Base-by-base conservation (phyloP, 30 jellyfish, hydroid and myxozoan genomes). In the Aurelia coerulea region DNA sequence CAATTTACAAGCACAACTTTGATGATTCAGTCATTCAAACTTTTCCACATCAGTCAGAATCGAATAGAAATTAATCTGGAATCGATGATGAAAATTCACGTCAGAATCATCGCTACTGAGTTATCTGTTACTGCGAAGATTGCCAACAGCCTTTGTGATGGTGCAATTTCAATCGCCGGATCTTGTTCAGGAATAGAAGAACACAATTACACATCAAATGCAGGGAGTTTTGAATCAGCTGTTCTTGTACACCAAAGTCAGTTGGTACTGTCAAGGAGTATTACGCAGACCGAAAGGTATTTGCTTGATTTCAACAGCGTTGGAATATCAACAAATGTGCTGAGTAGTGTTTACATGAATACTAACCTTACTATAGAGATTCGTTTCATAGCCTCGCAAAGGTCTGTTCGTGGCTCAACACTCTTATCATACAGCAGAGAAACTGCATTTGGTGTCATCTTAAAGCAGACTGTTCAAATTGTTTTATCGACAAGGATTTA, bases 241-340 rank as follows among this genome's bases (percentile, higher is more conserved):
- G 87, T 85, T 56, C 49, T 50, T 37, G 94, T 74, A 10, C 63
- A 19, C 42, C 63, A 13, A 18, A 65, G 58, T 17, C 29, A 74
- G 5, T 85, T 85, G 2, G 8, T 65, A 16, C 46, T 85, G 29
- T 41, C 78, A 33, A 63, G 62, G 19, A 42, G 56, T 46, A 41
- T 49, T 16, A 32, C 67, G 10, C 37, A 51, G n/a, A 63, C 75
- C 52, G 33, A 42, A 3, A 23, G 68, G 19, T 64, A 19, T 53
- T 2, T 13, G 14, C 76, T 85, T 15, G 83, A 50, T 15, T 85
- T 85, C 76, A 18, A 75, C 33, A 74, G 84, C 9, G 84, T 85
- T 10, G 94, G 94, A 23, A 34, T 85, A 42, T 85, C 94, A 65
- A 85, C 88, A 14, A 85, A 85, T 37, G 88, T 85, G 10, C 84